These are phyloP conservation scores for Sinelater perroti DNA, from an alignment of 2,888 invertebrate species.

Conservation along the genomic window DNA sequence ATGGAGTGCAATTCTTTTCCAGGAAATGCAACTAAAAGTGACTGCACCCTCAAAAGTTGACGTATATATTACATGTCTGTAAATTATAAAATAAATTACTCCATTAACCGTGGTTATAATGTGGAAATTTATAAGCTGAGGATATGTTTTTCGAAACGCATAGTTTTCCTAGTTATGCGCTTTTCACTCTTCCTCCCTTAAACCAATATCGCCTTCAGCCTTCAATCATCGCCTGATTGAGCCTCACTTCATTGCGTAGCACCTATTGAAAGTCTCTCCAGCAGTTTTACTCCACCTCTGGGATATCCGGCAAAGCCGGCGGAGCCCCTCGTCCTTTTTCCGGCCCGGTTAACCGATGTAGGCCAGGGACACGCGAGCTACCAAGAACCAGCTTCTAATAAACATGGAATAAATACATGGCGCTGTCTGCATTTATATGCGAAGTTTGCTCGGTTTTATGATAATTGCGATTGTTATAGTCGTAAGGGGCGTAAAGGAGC, in stretches of 20 bases:
- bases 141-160: too few relatives aligned
- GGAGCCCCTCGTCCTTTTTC: constrained; percentile 20
- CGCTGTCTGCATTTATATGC: constrained; percentile 12
- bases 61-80: too few relatives aligned
- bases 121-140: too few relatives aligned
- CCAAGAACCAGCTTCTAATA: constrained; percentile 5
- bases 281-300: constrained; percentile 23
- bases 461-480: constrained; percentile 2
- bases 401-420: constrained; percentile 16
- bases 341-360: constrained; percentile 17
- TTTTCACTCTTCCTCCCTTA: too few relatives aligned
- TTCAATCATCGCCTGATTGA: constrained; percentile 23
- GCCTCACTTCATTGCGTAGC: constrained; percentile 28
- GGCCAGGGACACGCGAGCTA: constrained; percentile 17
- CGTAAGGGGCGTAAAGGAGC: neutral
- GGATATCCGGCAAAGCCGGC: constrained; percentile 27
- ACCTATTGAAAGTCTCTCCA: constrained; percentile 18
- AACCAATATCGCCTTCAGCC: constrained; percentile 1
- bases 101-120: too few relatives aligned
- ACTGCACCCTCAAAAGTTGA: too few relatives aligned
- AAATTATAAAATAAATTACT: too few relatives aligned
- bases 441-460: constrained; percentile 16
- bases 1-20: too few relatives aligned
- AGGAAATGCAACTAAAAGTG: too few relatives aligned
- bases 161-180: too few relatives aligned